These are phyloP conservation scores for Thalassarche chlororhynchos DNA, from an alignment of 2,113 vertebrate species.

Conservation along the genomic window DNA sequence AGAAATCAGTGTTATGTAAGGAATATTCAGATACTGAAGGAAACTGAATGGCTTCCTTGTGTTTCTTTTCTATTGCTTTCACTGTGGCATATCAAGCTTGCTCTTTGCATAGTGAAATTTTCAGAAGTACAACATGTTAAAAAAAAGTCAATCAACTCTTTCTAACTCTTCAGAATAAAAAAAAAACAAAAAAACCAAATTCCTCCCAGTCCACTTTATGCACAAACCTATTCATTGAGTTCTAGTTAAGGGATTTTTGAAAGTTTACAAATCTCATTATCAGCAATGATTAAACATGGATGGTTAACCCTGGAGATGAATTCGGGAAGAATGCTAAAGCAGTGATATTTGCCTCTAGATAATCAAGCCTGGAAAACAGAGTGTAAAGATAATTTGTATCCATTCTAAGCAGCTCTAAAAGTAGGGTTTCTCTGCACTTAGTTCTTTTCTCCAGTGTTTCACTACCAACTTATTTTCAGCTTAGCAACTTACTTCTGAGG, in stretches of 20 bases:
- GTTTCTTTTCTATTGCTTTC: background rate
- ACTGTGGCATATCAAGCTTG: background rate
- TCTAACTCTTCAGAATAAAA: background rate
- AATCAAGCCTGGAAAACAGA: constrained; percentile 18
- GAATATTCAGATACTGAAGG: background rate
- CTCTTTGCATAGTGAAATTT: background rate
- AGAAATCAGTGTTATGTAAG: background rate
- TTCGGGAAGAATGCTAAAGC: constrained; percentile 53
- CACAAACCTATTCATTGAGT: background rate
- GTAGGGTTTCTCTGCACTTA: background rate
- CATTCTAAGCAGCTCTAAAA: background rate
- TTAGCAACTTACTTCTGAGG: background rate
- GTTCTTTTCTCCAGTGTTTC: background rate
- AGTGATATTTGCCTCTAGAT: constrained; percentile 14
- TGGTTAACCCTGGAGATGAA: constrained; percentile 47
- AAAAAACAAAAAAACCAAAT: background rate
- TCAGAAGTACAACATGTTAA: background rate
- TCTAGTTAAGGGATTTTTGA: constrained; percentile 26
- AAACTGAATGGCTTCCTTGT: background rate
- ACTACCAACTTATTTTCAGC: background rate
- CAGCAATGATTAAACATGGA: constrained; percentile 45
- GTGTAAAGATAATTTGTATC: constrained; percentile 2
- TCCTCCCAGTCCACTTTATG: background rate
- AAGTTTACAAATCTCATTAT: constrained; percentile 46
- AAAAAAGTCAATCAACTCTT: background rate